Base-by-base conservation (phyloP, 2,797 vertebrate species). In the Tadarida brasiliensis region DNA sequence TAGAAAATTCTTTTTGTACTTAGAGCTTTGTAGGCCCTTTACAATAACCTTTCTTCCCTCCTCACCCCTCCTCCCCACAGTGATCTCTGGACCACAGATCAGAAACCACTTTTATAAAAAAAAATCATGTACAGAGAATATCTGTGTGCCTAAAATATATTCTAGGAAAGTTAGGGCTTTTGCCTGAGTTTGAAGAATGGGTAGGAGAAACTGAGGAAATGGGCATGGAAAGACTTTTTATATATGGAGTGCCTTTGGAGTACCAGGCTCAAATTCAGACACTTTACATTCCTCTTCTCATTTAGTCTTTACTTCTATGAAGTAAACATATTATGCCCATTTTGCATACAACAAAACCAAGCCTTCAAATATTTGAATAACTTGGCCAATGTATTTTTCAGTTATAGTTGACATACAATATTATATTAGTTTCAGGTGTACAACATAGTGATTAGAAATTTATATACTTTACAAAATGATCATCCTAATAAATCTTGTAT, bases 91-190 rank as follows among this genome's bases (percentile, higher is more conserved):
- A 87, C 26, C 3, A 92, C 57, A 95, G 56, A 82, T 51, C 51
- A 84, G 68, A 93, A 82, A 83, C 11, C 10, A 91, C 14, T 70
- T 17, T 47, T 91, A 33, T 68, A 65, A 76, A 30, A 44, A 44
- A 44, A 85, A 90, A 59, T 78, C 35, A 82, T 30, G 76, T 86
- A 68, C 68, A 83, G 74, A 33, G 70, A 74, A 94, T 91, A 86
- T 86, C 15, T 57, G 11, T 82, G 17, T 57, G 9, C 70, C 39
- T 88, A 80, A 90, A 90, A 76, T 67, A 81, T 84, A 57, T 92
- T 88, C 24, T 91, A 71, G 7, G 8, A 39, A 78, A 83, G 22
- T 22, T 83, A 76, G 22, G n/a, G 68, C 28, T 94, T 87, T 74
- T 67, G 61, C 44, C 47, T 82, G 20, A 54, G 22, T 86, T 81